phyloP scores from a whole-genome alignment of 2,797 vertebrate genomes.

The Emys orbicularis region DNA sequence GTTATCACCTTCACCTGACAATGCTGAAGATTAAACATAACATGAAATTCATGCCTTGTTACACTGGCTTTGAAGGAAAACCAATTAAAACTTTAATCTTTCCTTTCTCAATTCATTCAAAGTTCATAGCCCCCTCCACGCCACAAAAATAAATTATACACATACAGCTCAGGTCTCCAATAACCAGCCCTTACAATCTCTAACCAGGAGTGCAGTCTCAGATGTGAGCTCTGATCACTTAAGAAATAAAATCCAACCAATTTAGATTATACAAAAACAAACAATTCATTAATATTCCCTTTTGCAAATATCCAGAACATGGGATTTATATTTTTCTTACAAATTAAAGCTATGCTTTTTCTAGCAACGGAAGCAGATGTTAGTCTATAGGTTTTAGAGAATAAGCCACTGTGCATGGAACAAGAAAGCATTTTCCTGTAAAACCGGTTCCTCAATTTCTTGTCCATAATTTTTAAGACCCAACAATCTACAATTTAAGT shows the following conservation, averaged over 20 bases:
- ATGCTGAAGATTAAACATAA: neutral
- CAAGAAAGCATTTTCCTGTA: neutral
- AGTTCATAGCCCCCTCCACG: neutral
- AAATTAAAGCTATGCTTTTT: neutral
- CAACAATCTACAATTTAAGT: neutral
- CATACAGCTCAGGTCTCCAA: neutral
- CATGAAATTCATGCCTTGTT: neutral
- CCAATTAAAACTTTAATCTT: conserved; percentile 21
- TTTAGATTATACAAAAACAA: neutral
- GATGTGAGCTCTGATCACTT: neutral
- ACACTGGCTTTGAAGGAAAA: neutral
- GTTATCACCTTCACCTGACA: neutral
- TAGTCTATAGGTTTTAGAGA: neutral
- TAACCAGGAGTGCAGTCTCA: neutral
- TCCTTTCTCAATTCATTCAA: neutral
- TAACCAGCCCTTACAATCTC: neutral
- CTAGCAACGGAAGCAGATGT: neutral
- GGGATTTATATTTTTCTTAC: neutral
- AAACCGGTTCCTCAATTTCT: neutral
- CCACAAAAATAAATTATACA: neutral
- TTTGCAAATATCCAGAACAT: neutral
- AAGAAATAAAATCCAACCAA: neutral
- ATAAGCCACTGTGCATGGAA: neutral
- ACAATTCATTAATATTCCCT: neutral
- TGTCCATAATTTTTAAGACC: neutral